A percentile compares a stretch with the other conserved stretches of the same genome.
These are phyloP conservation scores for Drosophila arawakana DNA, from an alignment of 1,140 invertebrate genomes.

Conservation along the genomic window DNA sequence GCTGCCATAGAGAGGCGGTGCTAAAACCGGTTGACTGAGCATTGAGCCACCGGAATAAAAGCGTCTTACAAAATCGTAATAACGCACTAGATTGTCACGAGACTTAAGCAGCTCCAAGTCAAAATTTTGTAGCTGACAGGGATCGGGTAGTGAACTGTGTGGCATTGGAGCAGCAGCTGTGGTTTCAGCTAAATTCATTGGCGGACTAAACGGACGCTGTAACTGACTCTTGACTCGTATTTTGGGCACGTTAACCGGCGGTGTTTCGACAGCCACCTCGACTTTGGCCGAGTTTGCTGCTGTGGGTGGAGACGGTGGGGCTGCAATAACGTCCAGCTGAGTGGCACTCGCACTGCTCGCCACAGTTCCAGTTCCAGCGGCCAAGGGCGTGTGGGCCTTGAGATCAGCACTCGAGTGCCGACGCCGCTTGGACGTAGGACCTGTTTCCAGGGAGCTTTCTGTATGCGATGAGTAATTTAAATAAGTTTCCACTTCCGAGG, in stretches of 20 bases:
- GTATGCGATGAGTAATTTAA: constrained; percentile 81
- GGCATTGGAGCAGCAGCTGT: neutral
- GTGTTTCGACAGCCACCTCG: constrained; percentile 33
- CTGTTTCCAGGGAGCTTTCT: constrained; percentile 78
- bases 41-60: constrained; percentile 69
- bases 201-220: constrained; percentile 75
- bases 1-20: constrained; percentile 74
- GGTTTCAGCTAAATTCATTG: neutral
- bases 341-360: constrained; percentile 42
- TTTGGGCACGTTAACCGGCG: constrained; percentile 67
- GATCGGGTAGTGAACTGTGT: constrained; percentile 1
- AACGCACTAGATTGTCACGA: constrained; percentile 74
- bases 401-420: constrained; percentile 73
- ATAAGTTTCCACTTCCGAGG: constrained; percentile 77
- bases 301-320: neutral
- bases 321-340: constrained; percentile 50
- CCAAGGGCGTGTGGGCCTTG: constrained; percentile 42
- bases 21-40: constrained; percentile 71
- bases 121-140: constrained; percentile 36
- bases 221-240: constrained; percentile 73
- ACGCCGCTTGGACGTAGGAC: constrained; percentile 68
- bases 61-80: constrained; percentile 80
- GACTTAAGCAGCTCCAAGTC: constrained; percentile 74
- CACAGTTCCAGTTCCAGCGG: constrained; percentile 9
- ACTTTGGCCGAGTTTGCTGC: constrained; percentile 12